A percentile compares a stretch with the other conserved stretches of the same genome.
Evolutionary conservation across 2,113 vertebrate genomes (phyloP).

Genomic region (Emydocephalus ijimae): DNA sequence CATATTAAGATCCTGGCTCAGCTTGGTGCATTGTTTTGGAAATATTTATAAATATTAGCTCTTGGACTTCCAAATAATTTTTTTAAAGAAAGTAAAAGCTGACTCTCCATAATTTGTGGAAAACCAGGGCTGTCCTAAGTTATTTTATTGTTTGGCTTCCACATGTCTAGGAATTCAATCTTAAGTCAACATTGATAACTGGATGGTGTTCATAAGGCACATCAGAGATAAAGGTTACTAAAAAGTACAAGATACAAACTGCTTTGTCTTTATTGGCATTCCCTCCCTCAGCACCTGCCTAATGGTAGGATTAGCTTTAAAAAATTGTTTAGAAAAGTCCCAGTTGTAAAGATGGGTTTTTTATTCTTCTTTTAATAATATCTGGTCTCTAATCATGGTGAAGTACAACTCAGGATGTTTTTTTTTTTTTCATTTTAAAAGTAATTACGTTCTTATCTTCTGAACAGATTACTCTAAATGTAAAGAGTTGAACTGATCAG

Average conservation of each 20-base stretch:
- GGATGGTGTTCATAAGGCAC: neutral
- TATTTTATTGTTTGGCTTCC: neutral
- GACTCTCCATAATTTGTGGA: neutral
- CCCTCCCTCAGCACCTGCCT: neutral
- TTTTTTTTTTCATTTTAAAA: neutral
- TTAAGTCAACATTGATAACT: neutral
- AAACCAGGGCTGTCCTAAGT: neutral
- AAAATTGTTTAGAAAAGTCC: neutral
- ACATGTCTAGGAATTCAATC: neutral
- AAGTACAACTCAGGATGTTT: neutral
- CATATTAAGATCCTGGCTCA: neutral
- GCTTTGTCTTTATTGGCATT: neutral
- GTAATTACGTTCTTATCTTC: neutral
- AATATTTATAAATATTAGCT: conserved; percentile 13
- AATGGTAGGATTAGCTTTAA: neutral
- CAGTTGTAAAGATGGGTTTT: neutral
- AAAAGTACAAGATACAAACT: neutral
- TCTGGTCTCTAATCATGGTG: neutral
- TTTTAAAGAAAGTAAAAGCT: neutral
- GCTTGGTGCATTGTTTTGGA: conserved; percentile 12
- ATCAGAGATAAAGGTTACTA: neutral
- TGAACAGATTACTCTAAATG: neutral
- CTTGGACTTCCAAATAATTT: neutral
- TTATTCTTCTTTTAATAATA: neutral
- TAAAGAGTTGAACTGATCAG: neutral